Conservation (phyloP, 2,888 invertebrate genomes). For the Fabriciana adippe region DNA sequence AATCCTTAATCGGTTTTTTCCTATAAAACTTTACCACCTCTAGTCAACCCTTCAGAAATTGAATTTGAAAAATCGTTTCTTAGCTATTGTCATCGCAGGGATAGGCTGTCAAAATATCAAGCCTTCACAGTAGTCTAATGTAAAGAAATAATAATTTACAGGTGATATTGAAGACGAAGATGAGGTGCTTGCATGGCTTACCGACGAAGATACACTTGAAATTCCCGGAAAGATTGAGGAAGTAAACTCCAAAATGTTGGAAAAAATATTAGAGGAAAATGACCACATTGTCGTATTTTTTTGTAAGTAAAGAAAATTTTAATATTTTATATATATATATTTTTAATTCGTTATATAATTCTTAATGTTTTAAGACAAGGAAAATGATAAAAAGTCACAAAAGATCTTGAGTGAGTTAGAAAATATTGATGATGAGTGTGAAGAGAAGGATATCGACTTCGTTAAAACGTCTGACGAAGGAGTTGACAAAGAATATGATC, state of each 20-base stretch:
- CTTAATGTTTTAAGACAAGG: conserved; percentile 84
- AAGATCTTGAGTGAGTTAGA: conserved; percentile 94
- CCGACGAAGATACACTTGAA: conserved; percentile 94
- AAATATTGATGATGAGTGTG: conserved; percentile 96
- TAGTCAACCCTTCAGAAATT: too few relatives aligned
- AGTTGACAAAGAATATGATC: conserved; percentile 93
- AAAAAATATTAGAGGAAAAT: conserved; percentile 93
- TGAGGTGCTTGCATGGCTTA: conserved; percentile 94
- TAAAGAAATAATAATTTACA: too few relatives aligned
- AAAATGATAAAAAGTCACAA: conserved; percentile 93
- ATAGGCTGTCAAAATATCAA: too few relatives aligned
- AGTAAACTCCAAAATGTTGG: conserved; percentile 94
- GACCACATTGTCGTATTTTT: conserved; percentile 96
- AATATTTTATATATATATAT: conserved; percentile 1
- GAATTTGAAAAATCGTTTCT: too few relatives aligned
- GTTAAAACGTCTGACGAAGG: conserved; percentile 95
- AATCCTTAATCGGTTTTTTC: too few relatives aligned
- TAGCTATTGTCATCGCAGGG: not conserved
- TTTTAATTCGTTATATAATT: not conserved
- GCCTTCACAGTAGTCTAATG: too few relatives aligned
- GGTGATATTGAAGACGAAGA: conserved; percentile 96
- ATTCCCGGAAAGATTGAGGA: conserved; percentile 97
- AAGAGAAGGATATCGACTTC: conserved; percentile 94
- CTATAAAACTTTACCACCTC: too few relatives aligned
- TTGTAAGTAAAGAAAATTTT: conserved; percentile 84